Evolutionary conservation across 2,113 vertebrate species (phyloP).

Genomic region (Tachysurus fulvidraco): DNA sequence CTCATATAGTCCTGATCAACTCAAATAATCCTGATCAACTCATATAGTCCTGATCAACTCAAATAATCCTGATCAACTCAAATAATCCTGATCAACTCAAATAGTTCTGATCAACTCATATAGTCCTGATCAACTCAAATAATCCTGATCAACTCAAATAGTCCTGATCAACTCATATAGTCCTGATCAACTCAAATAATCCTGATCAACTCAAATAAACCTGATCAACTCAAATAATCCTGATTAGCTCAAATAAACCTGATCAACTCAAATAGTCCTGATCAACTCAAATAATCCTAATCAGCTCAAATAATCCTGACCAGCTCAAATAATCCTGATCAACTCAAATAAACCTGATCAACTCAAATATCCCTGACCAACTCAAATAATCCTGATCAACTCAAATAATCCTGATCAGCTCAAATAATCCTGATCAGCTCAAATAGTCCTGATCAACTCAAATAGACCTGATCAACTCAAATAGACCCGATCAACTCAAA

Average conservation of each 20-base stretch:
- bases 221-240: background rate
- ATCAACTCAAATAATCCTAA: background rate
- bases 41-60: too few species aligned
- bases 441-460: too few species aligned
- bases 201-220: background rate
- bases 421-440: background rate
- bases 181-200: background rate
- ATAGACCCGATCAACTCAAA: background rate
- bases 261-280: background rate
- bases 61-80: background rate
- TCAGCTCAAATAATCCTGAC: background rate
- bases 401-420: fast-evolving
- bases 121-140: background rate
- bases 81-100: background rate
- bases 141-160: too few species aligned
- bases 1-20: background rate
- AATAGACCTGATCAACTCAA: too few species aligned
- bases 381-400: fast-evolving
- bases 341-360: background rate
- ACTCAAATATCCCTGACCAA: background rate
- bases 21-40: too few species aligned
- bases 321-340: background rate
- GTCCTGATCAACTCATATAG: background rate
- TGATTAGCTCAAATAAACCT: background rate
- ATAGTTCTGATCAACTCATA: background rate